Evolutionary conservation across 2,888 invertebrate genomes (phyloP).

Genomic region (Mesorhabditis spiculigera): DNA sequence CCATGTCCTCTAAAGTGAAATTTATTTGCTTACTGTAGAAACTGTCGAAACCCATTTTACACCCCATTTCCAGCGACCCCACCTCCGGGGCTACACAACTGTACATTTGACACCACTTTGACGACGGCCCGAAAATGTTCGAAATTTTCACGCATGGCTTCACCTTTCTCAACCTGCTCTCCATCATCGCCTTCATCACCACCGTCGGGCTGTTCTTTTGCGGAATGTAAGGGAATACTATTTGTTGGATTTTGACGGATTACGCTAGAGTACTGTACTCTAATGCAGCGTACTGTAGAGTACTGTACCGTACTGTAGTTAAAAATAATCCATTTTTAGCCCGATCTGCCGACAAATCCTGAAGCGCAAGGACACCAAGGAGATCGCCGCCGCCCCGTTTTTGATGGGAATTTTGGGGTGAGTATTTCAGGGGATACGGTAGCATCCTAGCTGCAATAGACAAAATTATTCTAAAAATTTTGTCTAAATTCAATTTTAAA

Average conservation of each 20-base stretch:
- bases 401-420: constrained; percentile 55
- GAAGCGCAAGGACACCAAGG: constrained; percentile 56
- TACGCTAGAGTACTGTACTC: no score
- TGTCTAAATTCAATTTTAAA: background rate
- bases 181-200: constrained; percentile 69
- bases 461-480: background rate
- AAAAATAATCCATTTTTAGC: constrained; percentile 28
- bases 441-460: background rate
- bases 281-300: no score
- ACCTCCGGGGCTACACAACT: no score
- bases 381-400: constrained; percentile 56
- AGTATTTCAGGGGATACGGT: background rate
- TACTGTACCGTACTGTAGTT: background rate
- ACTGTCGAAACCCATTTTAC: no score
- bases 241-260: background rate
- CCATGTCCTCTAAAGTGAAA: no score
- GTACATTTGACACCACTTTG: no score
- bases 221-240: constrained; percentile 72
- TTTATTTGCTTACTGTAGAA: no score
- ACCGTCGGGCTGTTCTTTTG: constrained; percentile 81
- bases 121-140: constrained; percentile 16
- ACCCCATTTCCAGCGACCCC: no score
- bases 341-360: constrained; percentile 58
- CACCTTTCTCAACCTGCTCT: constrained; percentile 52
- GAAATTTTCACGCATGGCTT: constrained; percentile 54